Percentiles rank a stretch among this genome's conserved stretches.
Conservation (phyloP, 2,797 vertebrate species). For the Podarcis lilfordi region DNA sequence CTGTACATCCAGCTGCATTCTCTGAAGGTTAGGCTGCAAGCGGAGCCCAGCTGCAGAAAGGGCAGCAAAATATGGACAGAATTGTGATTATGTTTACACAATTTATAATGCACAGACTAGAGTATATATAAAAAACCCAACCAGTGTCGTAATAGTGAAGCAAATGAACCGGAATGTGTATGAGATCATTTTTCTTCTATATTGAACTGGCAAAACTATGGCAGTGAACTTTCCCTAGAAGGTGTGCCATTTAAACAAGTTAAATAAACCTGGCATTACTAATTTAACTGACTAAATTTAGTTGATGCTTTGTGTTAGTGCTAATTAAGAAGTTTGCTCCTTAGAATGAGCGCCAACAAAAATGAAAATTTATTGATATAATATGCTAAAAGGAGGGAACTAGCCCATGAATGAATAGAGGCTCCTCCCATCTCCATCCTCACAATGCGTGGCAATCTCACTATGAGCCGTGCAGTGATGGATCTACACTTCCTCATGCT, state of each 20-base stretch:
- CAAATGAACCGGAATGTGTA: background rate
- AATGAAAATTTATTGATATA: background rate
- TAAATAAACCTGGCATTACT: background rate
- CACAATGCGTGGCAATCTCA: background rate
- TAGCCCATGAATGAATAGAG: background rate
- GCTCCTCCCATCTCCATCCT: background rate
- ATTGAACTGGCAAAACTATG: background rate
- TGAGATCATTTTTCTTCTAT: background rate
- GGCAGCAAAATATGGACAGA: conserved; percentile 54
- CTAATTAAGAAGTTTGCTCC: background rate
- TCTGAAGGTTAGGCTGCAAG: conserved; percentile 67
- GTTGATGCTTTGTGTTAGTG: background rate
- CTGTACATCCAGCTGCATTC: conserved; percentile 57
- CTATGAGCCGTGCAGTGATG: background rate
- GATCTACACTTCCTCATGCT: background rate
- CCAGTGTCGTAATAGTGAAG: background rate
- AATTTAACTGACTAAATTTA: background rate
- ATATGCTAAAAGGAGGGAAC: background rate
- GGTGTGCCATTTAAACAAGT: background rate
- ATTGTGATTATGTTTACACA: conserved; percentile 51
- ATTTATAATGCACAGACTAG: conserved; percentile 17
- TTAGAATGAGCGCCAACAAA: background rate
- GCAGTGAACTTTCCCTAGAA: background rate
- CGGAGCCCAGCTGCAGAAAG: conserved; percentile 62
- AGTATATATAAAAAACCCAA: conserved; percentile 11